Base-by-base conservation (phyloP, 2,888 invertebrate genomes). In the Sericinus montela region DNA sequence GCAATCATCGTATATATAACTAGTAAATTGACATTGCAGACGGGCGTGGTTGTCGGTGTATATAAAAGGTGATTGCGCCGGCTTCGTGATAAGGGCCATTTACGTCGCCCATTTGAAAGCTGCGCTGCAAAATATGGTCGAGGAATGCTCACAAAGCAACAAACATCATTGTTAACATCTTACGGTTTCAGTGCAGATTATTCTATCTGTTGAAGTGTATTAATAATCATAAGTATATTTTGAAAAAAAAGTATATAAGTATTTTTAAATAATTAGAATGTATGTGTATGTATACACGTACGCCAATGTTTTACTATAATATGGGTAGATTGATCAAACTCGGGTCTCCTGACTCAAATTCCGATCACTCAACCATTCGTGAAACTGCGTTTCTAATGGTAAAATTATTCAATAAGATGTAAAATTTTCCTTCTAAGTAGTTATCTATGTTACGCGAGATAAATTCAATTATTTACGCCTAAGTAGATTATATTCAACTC, bases 401-500 rank as follows among this genome's bases (percentile, higher is more conserved):
- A 19, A 19, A 19, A 19, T 19, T 19, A 19, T 3, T 19, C 19
- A 19, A 3, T 3, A 3, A 19, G 3, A 19, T 3, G 19, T 11
- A 11, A 32, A 4, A 19, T 16, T 34, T 32, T 32, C 42, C 58
- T 66, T 67, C 69, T 65, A 59, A 69, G 66, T 75, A 72, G 72
- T 75, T 73, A 74, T 65, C 72, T 77, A 84, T 84, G 82, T 83
- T 75, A 82, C 81, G 78, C 69, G 75, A 63, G 69, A 72, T 75
- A 75, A 80, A 80, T 82, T 75, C 78, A 84, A 81, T 81, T 82
- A 81, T 80, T 75, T 73, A 72, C 73, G 71, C 70, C 72, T 75
- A 72, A 75, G 72, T 74, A 77, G 73, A 80, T 85, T 80, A 86
- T n/a, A n/a, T 85, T 86, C 80, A 77, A 84, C 82, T 84, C 70